A percentile compares a stretch with the other conserved stretches of the same genome.
These are phyloP conservation scores for Pelvicachromis taeniatus DNA, from an alignment of 2,113 vertebrate genomes.

Conservation along the genomic window DNA sequence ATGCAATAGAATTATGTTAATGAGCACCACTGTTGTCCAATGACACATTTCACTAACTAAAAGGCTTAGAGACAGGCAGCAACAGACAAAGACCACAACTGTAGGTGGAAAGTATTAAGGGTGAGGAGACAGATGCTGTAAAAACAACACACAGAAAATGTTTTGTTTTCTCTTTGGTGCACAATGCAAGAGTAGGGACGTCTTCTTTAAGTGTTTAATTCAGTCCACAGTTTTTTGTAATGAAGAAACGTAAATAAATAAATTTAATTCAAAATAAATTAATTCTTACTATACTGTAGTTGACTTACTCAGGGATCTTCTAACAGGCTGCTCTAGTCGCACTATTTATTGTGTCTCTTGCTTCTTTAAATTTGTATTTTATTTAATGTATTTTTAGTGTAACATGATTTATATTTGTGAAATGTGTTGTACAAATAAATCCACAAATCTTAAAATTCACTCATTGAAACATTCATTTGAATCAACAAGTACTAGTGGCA, in stretches of 20 bases:
- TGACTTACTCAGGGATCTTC: neutral
- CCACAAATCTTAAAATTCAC: neutral
- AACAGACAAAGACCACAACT: neutral
- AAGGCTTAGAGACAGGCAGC: constrained; percentile 1
- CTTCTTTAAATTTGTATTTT: neutral
- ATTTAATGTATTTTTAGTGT: neutral
- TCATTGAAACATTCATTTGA: neutral
- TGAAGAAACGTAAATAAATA: neutral
- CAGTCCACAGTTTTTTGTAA: neutral
- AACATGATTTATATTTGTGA: neutral
- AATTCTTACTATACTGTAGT: neutral
- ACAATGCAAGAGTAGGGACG: neutral
- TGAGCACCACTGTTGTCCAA: constrained; percentile 25
- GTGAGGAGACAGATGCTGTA: neutral
- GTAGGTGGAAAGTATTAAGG: neutral
- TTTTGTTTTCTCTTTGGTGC: neutral
- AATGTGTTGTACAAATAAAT: neutral
- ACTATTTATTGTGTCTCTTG: neutral
- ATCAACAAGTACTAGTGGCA: neutral
- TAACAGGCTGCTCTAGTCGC: neutral
- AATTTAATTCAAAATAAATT: neutral
- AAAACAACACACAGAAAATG: neutral
- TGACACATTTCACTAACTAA: constrained; percentile 29
- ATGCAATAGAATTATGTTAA: constrained; percentile 34
- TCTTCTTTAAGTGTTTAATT: neutral